Evolutionary conservation across 2,888 invertebrate species (phyloP).

Genomic region (Lathronympha strigana): DNA sequence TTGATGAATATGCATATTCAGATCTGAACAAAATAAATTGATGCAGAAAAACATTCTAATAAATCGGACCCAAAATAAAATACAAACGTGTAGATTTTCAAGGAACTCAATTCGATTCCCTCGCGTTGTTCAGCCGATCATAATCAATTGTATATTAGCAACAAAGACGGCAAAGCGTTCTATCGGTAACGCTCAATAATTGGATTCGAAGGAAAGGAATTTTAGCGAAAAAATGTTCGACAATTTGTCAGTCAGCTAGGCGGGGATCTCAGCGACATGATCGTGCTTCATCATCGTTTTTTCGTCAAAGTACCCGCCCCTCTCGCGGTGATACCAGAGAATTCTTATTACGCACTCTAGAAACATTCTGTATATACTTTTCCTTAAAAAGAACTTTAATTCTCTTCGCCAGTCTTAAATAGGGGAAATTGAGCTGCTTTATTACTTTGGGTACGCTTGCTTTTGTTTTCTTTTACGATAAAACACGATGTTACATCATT

Average conservation of each 20-base stretch:
- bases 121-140: conserved; percentile 45
- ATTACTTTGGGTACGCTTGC: conserved; percentile 69
- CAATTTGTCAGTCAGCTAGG: conserved; percentile 76
- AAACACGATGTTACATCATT: conserved; percentile 70
- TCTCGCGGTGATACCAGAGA: conserved; percentile 62
- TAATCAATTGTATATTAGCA: conserved; percentile 47
- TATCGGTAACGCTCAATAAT: conserved; percentile 71
- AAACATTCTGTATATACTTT: conserved; percentile 71
- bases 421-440: conserved; percentile 72
- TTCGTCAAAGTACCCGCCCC: conserved; percentile 67
- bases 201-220: conserved; percentile 73
- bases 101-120: conserved; percentile 45
- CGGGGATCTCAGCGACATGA: conserved; percentile 68
- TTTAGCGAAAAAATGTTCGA: conserved; percentile 74
- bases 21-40: neutral
- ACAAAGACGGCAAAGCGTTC: conserved; percentile 58
- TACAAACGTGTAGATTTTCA: conserved; percentile 43
- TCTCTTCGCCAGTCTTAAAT: conserved; percentile 68
- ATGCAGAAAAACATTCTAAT: conserved; percentile 18
- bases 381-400: conserved; percentile 73
- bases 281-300: conserved; percentile 79
- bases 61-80: conserved; percentile 41
- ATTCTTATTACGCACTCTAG: conserved; percentile 73
- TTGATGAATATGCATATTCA: neutral
- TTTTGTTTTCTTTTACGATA: conserved; percentile 74